These are phyloP conservation scores for Silurus glanis DNA, from an alignment of 2,113 vertebrate species.

Conservation along the genomic window DNA sequence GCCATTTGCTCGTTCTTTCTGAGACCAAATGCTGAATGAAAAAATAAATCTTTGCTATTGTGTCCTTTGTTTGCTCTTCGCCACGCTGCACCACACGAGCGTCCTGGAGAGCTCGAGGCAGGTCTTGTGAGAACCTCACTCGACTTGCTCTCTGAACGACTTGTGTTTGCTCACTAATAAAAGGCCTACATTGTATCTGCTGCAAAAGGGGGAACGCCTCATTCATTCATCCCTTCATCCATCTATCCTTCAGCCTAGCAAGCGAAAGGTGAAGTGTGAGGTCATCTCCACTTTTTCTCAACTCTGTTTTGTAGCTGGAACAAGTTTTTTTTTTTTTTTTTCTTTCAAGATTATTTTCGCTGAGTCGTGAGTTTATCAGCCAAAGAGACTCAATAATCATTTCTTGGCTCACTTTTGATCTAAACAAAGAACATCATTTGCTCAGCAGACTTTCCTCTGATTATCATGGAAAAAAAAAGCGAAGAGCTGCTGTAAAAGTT, in stretches of 20 bases:
- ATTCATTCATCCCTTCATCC: not conserved
- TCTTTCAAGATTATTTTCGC: not conserved
- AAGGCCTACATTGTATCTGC: not conserved
- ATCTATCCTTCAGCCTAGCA: not conserved
- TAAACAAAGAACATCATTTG: not conserved
- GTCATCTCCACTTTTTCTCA: no score
- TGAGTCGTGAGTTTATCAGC: not conserved
- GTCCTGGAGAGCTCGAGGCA: not conserved
- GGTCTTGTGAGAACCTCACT: not conserved
- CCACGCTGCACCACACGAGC: not conserved
- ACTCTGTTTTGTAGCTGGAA: no score
- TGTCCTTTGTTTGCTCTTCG: not conserved
- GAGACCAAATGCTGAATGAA: not conserved
- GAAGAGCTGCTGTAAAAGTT: not conserved
- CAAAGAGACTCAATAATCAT: no score
- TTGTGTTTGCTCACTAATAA: not conserved
- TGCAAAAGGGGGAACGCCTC: not conserved
- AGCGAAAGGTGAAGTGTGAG: not conserved
- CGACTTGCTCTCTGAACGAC: not conserved
- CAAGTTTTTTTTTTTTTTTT: no score
- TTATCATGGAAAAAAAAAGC: not conserved
- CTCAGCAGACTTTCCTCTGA: not conserved
- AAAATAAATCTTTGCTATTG: not conserved
- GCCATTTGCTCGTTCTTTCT: no score
- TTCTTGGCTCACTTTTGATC: no score